These are phyloP conservation scores for Leptonema lineaticorne DNA, from an alignment of 1,140 invertebrate genomes.

Conservation along the genomic window DNA sequence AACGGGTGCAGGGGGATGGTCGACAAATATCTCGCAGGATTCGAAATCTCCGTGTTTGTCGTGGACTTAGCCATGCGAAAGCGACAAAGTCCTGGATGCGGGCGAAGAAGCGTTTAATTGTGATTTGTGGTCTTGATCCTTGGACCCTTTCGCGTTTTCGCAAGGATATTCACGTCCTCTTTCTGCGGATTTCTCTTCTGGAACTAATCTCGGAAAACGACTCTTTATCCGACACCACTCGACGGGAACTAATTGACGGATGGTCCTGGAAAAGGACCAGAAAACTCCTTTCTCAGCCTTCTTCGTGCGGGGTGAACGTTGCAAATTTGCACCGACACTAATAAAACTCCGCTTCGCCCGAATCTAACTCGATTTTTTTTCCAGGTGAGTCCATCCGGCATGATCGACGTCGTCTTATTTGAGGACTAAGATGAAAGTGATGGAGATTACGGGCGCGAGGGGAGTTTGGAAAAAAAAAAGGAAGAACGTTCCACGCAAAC, in stretches of 20 bases:
- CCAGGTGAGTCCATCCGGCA: not conserved
- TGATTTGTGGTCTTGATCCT: constrained; percentile 7
- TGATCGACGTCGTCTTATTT: too few species aligned
- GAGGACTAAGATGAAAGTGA: too few species aligned
- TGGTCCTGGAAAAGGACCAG: too few species aligned
- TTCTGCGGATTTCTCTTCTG: not conserved
- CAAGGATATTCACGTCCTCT: not conserved
- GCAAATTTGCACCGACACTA: not conserved
- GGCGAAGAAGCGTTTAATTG: constrained; percentile 3
- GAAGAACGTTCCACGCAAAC: too few species aligned
- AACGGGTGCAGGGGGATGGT: too few species aligned
- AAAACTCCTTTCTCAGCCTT: too few species aligned
- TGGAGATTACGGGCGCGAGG: too few species aligned
- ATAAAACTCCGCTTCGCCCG: not conserved
- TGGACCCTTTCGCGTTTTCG: too few species aligned
- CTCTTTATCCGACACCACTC: not conserved
- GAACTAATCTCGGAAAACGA: constrained; percentile 13
- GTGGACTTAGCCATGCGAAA: not conserved
- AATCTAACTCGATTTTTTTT: not conserved
- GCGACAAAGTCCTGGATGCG: not conserved
- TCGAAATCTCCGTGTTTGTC: not conserved
- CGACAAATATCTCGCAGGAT: too few species aligned
- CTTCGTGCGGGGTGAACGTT: not conserved
- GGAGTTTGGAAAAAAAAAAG: too few species aligned
- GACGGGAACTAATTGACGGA: not conserved